Evolutionary conservation across 2,113 vertebrate genomes (phyloP), one percentile per base, ranked within the genome.

Genomic region (Himantopus leucocephalus): DNA sequence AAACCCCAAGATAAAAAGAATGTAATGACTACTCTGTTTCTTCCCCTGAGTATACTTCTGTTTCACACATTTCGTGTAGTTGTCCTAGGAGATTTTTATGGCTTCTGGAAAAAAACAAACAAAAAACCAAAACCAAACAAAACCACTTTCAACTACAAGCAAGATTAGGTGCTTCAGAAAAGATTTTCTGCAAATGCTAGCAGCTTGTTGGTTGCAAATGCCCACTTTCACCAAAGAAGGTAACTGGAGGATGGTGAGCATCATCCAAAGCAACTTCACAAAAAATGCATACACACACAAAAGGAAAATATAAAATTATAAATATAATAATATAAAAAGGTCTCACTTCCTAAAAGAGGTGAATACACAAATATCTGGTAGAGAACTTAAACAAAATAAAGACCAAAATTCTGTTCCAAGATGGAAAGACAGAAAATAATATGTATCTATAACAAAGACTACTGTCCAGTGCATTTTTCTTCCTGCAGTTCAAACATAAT

Each of bases 341-440:
- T 47, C 37, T 52, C 8, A 5, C 14, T 30, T 66, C 20, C 63
- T 58, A 34, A 64, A 48, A 41, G 17, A 88, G 5, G 16, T 50
- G 70, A 32, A 58, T 18, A 30, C 14, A 47, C 24, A 90, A 66
- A 47, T 82, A 73, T 60, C 78, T 79, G 21, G 6, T 35, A 84
- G 41, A 90, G 62, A 97, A 90, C 23, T 90, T 77, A 68, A 39
- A 90, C 30, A 9, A 41, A 94, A 88, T 84, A 67, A 93, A 82
- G 55, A 75, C 71, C 20, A 55, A 77, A 71, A 66, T 63, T 80
- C 59, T 71, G 20, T 29, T 20, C 24, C 27, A 64, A 72, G 37
- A 45, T 37, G 29, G 23, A 77, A 90, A 90, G 34, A 23, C 14
- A 93, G 27, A 5, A 80, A 81, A 71, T 37, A 6, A 62, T 24